Evolutionary conservation across 2,797 vertebrate genomes (phyloP), one percentile per base, ranked within the genome.

Genomic region (Galago senegalensis): DNA sequence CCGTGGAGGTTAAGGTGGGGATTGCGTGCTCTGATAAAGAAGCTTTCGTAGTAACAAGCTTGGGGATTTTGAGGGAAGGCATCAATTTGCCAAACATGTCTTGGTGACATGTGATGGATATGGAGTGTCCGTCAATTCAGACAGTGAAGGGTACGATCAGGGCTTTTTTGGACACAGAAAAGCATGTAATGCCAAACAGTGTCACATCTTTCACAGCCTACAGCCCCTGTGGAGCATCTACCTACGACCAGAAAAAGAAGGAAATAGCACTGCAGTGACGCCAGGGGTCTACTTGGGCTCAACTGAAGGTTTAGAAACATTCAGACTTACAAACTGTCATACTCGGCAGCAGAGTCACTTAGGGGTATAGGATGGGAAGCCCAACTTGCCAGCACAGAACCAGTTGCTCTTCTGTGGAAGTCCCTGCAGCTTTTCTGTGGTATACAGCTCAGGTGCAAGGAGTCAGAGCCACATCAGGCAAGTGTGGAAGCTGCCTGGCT

Each of bases 131-230:
- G 34, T 58, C 60, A 37, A n/a, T 14, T 23, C 16, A 49, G 23
- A 23, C 31, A 46, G 9, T 67, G 31, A 31, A 46, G 34, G 61
- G 9, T 60, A 46, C 67, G 29, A 23, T 56, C 6, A 75, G 13
- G 63, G 46, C 73, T 87, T 73, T 76, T 67, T 46, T n/a, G 25
- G 82, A 77, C 72, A 27, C 72, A 94, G 40, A 56, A 89, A 84
- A 88, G 46, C 21, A 20, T 60, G 14, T 27, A 18, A 16, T 53
- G 21, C 34, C 40, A 70, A 49, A 76, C 43, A 6, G 31, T 53
- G 84, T 53, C 13, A 37, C 53, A n/a, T 84, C 43, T 82, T 93
- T 89, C 27, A 40, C 40, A 37, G 0, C 17, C 29, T 6, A 16
- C 7, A 34, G 21, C 31, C 53, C 79, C 77, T 69, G 86, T 58